These are phyloP conservation scores for Acyrthosiphon pisum DNA, from an alignment of 1,140 invertebrate genomes.

Conservation along the genomic window DNA sequence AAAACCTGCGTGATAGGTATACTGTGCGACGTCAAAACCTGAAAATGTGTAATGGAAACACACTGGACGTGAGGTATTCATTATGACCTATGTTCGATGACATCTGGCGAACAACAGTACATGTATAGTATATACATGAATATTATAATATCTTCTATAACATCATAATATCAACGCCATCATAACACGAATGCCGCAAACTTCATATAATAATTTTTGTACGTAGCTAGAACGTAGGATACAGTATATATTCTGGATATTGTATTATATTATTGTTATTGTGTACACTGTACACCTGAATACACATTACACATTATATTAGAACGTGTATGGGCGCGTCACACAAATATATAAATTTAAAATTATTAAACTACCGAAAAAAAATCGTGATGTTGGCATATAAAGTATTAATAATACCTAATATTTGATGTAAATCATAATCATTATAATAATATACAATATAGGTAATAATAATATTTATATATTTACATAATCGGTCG, in stretches of 20 bases:
- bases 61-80: background rate
- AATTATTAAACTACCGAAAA: background rate
- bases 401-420: background rate
- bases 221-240: background rate
- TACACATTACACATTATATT: too few relatives aligned
- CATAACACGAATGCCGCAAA: background rate
- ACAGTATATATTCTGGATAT: background rate
- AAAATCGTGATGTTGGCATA: background rate
- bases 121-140: too few relatives aligned
- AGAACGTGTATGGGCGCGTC: too few relatives aligned
- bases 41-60: background rate
- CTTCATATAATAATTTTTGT: too few relatives aligned
- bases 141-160: too few relatives aligned
- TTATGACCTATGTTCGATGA: background rate
- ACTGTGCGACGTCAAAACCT: background rate
- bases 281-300: too few relatives aligned
- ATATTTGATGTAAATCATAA: background rate
- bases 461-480: too few relatives aligned
- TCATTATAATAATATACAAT: background rate
- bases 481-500: too few relatives aligned
- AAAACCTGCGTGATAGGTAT: background rate
- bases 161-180: background rate
- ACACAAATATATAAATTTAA: too few relatives aligned
- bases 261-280: background rate
- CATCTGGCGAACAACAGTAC: background rate